Evolutionary conservation across 2,888 invertebrate genomes (phyloP).

Genomic region (Plusia festucae): DNA sequence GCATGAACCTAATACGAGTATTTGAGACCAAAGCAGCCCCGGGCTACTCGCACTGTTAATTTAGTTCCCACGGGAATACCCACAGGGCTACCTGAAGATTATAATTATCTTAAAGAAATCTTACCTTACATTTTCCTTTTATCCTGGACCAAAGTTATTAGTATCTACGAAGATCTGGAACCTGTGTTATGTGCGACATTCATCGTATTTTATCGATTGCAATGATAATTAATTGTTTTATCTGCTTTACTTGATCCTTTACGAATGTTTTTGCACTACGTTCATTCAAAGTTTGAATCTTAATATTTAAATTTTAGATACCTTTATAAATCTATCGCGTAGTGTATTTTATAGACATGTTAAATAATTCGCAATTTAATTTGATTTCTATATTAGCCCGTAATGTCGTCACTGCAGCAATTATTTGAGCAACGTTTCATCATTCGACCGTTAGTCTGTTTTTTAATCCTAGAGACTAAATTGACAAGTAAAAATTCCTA

Average conservation of each 20-base stretch:
- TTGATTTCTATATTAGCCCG: too few species aligned
- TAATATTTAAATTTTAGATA: too few species aligned
- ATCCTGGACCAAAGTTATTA: not conserved
- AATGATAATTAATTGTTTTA: too few species aligned
- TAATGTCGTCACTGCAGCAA: not conserved
- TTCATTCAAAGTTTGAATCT: not conserved
- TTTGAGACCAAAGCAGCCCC: conserved; percentile 34
- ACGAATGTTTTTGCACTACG: not conserved
- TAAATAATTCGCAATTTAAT: too few species aligned
- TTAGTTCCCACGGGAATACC: conserved; percentile 48
- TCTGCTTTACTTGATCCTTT: not conserved
- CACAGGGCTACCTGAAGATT: conserved; percentile 9
- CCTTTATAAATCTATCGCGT: too few species aligned
- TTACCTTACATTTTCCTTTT: not conserved
- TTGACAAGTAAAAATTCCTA: too few species aligned
- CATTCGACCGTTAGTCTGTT: too few species aligned
- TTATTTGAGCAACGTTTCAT: not conserved
- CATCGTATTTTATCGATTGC: too few species aligned
- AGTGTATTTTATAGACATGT: too few species aligned
- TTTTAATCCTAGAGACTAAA: too few species aligned
- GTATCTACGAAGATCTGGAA: not conserved
- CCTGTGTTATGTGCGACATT: too few species aligned
- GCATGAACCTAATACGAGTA: conserved; percentile 28
- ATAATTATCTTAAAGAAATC: conserved; percentile 3
- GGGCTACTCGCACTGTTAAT: conserved; percentile 27